A percentile compares a stretch with the other conserved stretches of the same genome.
Evolutionary conservation across 2,888 invertebrate genomes (phyloP).

Genomic region (Amitus sp.): DNA sequence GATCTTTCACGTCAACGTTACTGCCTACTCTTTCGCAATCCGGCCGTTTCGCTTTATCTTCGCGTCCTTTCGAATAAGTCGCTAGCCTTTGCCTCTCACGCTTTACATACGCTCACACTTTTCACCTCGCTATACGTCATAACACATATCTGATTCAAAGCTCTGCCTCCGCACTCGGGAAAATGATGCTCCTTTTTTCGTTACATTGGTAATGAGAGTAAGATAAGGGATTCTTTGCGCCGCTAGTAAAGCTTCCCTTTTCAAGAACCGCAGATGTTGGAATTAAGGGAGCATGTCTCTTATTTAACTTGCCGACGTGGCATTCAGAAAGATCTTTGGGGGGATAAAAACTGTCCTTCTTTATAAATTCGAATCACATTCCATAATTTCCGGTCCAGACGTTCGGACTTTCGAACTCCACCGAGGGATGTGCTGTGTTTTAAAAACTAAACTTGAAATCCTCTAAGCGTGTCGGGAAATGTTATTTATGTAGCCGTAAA

Average conservation of each 20-base stretch:
- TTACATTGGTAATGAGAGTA: slow-evolving; percentile 19
- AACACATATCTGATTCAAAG: slow-evolving; percentile 24
- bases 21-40: slow-evolving; percentile 50
- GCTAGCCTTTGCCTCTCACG: background rate
- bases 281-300: slow-evolving; percentile 27
- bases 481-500: no score
- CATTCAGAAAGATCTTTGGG: slow-evolving; percentile 5
- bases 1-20: slow-evolving; percentile 55
- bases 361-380: background rate
- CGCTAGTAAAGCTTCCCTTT: slow-evolving; percentile 7
- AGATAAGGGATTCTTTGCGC: slow-evolving; percentile 21
- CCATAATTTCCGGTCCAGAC: background rate
- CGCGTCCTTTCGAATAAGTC: slow-evolving; percentile 9
- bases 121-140: slow-evolving; percentile 22
- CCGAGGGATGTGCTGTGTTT: background rate
- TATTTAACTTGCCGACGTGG: slow-evolving; percentile 11
- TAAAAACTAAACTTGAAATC: no score
- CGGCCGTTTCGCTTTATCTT: slow-evolving; percentile 31
- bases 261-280: slow-evolving; percentile 18
- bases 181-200: slow-evolving; percentile 25
- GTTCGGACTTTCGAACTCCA: background rate
- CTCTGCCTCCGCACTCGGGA: background rate
- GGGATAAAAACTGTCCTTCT: background rate
- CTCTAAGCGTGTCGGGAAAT: no score
- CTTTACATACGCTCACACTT: slow-evolving; percentile 12